Evolutionary conservation across 2,888 invertebrate species (phyloP), one percentile per base, ranked within the genome.

Genomic region (Pheosia tremula): DNA sequence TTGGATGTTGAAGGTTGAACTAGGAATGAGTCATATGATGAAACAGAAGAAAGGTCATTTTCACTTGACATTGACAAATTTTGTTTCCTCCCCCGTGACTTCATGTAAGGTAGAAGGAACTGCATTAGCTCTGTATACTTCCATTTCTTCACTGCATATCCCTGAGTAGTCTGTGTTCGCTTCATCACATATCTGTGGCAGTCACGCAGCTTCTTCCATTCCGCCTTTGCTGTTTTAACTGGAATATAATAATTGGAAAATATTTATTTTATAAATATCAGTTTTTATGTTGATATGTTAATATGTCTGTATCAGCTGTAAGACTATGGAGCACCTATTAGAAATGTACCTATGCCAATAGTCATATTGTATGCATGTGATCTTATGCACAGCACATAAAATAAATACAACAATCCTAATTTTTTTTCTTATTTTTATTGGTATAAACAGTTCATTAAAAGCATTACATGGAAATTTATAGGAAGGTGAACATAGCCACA

Each of bases 111-210:
- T 24, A 76, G 41, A 10, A 76, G 71, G 5, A 76, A 76, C 6
- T 67, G 69, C 75, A 76, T 76, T 11, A 62, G 61, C 50, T 76
- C 75, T 2, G 75, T 78, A n/a, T 73, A 77, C 43, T 75, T 76
- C 75, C 75, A 76, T 55, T 77, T 77, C 9, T 57, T 58, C n/a
- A 68, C 58, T 6, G 61, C 24, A 36, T 57, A 8, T 6, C 67
- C 66, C 10, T 63, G 55, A 5, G 43, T 50, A 53, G 10, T 57
- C 59, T 60, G 63, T n/a, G 66, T 63, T 50, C 73, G 57, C 64
- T 76, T 76, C 49, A 76, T 61, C 3, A 75, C 71, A 53, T 76
- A 68, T 64, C 75, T 67, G 52, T 76, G 75, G 24, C 67, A 67
- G 38, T 76, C 75, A 5, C 75, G 57, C 38, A 76, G 56, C 43